phyloP scores from a whole-genome alignment of 2,797 vertebrate species.

The Takifugu ocellatus region DNA sequence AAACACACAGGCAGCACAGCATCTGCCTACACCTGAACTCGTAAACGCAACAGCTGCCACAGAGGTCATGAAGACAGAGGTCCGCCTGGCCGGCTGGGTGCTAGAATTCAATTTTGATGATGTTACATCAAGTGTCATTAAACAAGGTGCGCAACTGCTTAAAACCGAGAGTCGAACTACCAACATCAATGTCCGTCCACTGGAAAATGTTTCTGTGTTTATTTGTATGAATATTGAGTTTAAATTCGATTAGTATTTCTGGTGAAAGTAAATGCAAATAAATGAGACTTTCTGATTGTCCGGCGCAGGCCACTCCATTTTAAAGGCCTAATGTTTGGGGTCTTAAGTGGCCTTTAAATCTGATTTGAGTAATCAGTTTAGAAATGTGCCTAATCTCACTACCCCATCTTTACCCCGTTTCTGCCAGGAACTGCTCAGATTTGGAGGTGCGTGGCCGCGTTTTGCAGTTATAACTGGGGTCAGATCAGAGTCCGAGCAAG shows the following conservation, averaged over 20 bases:
- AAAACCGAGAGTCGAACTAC: too few species aligned
- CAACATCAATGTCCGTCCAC: too few species aligned
- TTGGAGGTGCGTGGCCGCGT: constrained; percentile 1
- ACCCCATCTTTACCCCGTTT: constrained; percentile 36
- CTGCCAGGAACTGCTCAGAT: constrained; percentile 1
- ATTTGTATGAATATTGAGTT: constrained; percentile 30
- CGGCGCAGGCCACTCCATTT: constrained; percentile 30
- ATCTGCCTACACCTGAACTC: constrained; percentile 15
- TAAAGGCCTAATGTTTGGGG: constrained; percentile 23
- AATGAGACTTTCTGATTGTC: constrained; percentile 21
- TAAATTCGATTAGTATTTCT: constrained; percentile 24
- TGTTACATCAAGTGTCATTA: too few species aligned
- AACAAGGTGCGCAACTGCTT: too few species aligned
- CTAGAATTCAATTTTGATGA: too few species aligned
- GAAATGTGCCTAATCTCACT: constrained; percentile 46
- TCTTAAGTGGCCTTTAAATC: constrained; percentile 56
- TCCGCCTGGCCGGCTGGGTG: too few species aligned
- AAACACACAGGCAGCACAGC: not conserved
- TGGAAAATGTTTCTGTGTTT: constrained; percentile 18
- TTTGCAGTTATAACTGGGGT: constrained; percentile 2
- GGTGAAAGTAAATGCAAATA: constrained; percentile 40
- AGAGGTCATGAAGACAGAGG: not conserved
- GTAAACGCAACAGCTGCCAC: constrained; percentile 1
- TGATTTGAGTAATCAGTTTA: constrained; percentile 58
- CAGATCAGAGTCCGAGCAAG: not conserved